Evolutionary conservation across 2,888 invertebrate genomes (phyloP), one percentile per base, ranked within the genome.

Genomic region (Acronicta psi): DNA sequence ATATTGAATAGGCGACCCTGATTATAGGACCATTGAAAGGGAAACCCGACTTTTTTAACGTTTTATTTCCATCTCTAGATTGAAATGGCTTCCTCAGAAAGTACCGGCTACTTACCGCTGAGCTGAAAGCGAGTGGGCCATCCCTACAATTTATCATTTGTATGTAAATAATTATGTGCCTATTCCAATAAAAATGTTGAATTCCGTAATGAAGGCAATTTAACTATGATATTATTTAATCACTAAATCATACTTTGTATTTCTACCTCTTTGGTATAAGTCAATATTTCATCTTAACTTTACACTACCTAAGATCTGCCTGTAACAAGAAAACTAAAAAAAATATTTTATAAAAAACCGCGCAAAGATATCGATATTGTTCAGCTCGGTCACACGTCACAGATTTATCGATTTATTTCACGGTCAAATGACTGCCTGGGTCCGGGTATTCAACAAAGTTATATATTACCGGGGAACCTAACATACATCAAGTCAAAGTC

Each of bases 1-100:
- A 70, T 73, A 74, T 74, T 73, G 77, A 76, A 73, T 61, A 54
- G 61, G 60, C 51, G 70, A 70, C 77, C 74, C 71, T 76, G 77
- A 75, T 75, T 76, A 75, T 73, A 43, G 59, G 59, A 56, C 64
- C 59, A 73, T 73, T 76, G 74, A 70, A 76, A 73, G 37, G 55
- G 43, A 62, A 52, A 53, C 56, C 44, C 57, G 42, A 73, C 45
- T 45, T 59, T 56, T 57, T 49, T 50, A 63, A 61, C 52, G 58
- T 69, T 63, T 61, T 67, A 61, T 73, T 59, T 50, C 46, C 62
- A 62, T 59, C 67, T 50, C n/a, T 29, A 54, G 41, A 65, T 69
- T 57, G 57, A 56, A 69, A 73, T 75, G 51, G 46, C 38, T 34
- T 9, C 38, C 46, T 13, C 40, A 42, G 62, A 60, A 42, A 50